Evolutionary conservation across 2,797 vertebrate genomes (phyloP), one percentile per base, ranked within the genome.

Genomic region (Miichthys miiuy): DNA sequence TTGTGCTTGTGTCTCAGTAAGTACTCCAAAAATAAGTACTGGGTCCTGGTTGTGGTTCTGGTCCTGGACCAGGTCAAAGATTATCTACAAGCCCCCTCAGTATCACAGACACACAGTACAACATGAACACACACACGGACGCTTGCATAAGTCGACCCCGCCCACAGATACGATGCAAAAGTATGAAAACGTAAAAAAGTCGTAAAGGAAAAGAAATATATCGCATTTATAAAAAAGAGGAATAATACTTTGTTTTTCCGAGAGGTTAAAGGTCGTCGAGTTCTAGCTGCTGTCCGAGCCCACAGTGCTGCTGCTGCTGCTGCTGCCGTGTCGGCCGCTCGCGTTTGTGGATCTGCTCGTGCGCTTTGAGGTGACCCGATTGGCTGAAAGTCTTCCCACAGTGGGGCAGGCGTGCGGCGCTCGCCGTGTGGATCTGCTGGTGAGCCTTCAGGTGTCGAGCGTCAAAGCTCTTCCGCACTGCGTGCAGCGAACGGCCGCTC

Each of bases 361-460:
- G 95, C 54, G 95, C 95, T 86, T 95, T 95, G 57, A 96, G 94
- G 88, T 96, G 95, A 6, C 95, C 95, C 1, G 95, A 96, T 77
- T 96, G 95, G 91, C 95, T 96, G 90, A 96, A 96, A 79, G 89
- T 91, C 87, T 96, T 96, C 0, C 87, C 92, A 8, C 95, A 96
- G 1, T 94, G 94, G 0, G 86, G 81, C 95, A 96, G 52, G 87
- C 79, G 69, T 91, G 95, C 1, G 95, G 95, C 95, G 87, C 89
- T 95, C 95, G 7, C 95, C 2, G 95, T 95, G 91, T 96, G 95
- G 83, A 95, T 95, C 87, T 96, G 95, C 93, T 95, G 95, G 94
- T 96, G 95, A 1, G 95, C 95, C 91, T 95, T 96, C 75, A 96
- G 94, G 85, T 96, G 95, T 61, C 95, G 25, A 96, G 61, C 95